phyloP scores from a whole-genome alignment of 2,797 vertebrate genomes.

The Rhinatrema bivittatum region DNA sequence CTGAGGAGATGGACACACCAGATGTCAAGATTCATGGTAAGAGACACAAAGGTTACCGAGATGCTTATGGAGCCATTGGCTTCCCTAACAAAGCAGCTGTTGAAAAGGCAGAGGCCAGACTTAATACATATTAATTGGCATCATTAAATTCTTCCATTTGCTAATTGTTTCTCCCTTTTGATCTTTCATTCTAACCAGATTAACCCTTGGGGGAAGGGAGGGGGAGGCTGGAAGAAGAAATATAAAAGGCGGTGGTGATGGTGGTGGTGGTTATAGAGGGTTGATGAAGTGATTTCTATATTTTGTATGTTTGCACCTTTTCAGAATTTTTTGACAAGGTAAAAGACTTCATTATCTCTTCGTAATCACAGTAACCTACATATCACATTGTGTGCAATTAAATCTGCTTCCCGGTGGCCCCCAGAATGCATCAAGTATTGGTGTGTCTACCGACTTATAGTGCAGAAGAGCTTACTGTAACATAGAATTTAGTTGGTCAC shows the following conservation, averaged over 20 bases:
- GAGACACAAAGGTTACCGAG: not conserved
- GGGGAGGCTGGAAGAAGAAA: not conserved
- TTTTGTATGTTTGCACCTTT: no score
- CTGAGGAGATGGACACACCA: slow-evolving; percentile 13
- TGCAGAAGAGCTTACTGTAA: not conserved
- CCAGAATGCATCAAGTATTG: accelerated
- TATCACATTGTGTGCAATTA: accelerated
- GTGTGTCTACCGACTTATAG: not conserved
- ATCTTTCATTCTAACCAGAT: slow-evolving; percentile 66
- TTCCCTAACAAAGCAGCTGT: slow-evolving; percentile 38
- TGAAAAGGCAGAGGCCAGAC: slow-evolving; percentile 65
- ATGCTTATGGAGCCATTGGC: accelerated
- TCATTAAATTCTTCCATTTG: slow-evolving; percentile 73
- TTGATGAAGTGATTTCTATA: not conserved
- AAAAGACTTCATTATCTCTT: slow-evolving; percentile 13
- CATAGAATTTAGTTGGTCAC: not conserved
- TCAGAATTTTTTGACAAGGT: no score
- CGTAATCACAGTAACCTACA: not conserved
- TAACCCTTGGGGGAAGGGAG: slow-evolving; percentile 50
- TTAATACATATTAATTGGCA: slow-evolving; percentile 83
- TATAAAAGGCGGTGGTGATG: no score
- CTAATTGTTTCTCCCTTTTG: slow-evolving; percentile 72
- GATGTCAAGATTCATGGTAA: slow-evolving; percentile 13
- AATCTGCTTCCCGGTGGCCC: not conserved
- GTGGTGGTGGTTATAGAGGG: no score